Conservation (phyloP, 2,797 vertebrate species). For the Lophius americanus region DNA sequence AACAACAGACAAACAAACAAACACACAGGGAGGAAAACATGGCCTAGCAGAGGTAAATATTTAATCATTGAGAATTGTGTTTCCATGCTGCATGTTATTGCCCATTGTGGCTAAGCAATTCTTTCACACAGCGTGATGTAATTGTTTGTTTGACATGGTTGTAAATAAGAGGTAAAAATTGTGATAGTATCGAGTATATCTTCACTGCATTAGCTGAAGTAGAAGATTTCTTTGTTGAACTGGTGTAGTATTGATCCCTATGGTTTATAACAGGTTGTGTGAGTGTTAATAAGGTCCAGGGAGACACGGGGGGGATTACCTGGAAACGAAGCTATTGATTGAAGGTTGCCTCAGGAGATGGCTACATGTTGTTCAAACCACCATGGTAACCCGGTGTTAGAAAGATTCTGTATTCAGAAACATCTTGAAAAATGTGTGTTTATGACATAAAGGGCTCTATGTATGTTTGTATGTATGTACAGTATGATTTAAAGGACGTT, state of each 20-base stretch:
- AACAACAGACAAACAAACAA: not conserved
- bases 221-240: constrained; percentile 66
- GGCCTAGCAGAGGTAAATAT: not conserved
- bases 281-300: constrained; percentile 61
- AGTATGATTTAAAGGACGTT: no score
- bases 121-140: constrained; percentile 5
- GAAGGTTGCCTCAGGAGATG: constrained; percentile 56
- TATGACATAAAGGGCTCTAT: constrained; percentile 36
- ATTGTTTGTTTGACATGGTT: constrained; percentile 16
- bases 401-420: constrained; percentile 32
- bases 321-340: constrained; percentile 74
- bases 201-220: constrained; percentile 52
- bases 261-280: constrained; percentile 67
- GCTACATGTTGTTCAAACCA: constrained; percentile 38
- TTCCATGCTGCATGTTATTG: not conserved
- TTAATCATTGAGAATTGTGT: constrained; percentile 6
- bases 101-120: not conserved
- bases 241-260: constrained; percentile 65
- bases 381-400: constrained; percentile 13
- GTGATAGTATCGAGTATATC: constrained; percentile 45
- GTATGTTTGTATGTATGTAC: no score
- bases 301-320: constrained; percentile 63
- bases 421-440: constrained; percentile 17
- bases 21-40: not conserved
- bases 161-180: constrained; percentile 28